Conservation (phyloP, 92 coral and sea anemone species). For the Porites divaricata region DNA sequence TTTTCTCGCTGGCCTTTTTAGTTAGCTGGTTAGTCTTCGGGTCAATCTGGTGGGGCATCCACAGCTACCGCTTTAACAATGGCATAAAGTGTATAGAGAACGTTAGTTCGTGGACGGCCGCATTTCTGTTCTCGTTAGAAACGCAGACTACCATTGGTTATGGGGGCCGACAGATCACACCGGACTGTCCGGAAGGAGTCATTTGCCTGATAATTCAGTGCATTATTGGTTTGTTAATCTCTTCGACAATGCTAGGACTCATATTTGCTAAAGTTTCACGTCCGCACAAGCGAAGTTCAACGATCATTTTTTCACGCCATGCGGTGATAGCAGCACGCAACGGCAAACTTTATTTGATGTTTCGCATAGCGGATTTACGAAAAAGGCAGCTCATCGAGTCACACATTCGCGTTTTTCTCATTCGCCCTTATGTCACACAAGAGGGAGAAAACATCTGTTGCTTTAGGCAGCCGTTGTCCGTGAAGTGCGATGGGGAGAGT, state of each 20-base stretch:
- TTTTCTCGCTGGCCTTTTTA: conserved; percentile 81
- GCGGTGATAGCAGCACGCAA: conserved; percentile 80
- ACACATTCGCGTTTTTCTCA: conserved; percentile 66
- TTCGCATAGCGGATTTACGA: conserved; percentile 81
- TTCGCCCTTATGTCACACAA: conserved; percentile 58
- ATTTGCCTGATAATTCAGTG: conserved; percentile 73
- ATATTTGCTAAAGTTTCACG: conserved; percentile 81
- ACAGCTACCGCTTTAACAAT: conserved; percentile 50
- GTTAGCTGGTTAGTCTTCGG: conserved; percentile 92
- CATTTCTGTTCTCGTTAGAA: conserved; percentile 84
- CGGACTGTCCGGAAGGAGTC: conserved; percentile 83
- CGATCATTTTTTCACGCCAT: conserved; percentile 67
- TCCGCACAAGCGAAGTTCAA: conserved; percentile 63
- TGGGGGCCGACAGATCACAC: conserved; percentile 80
- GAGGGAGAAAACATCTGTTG: conserved; percentile 85
- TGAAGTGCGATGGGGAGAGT: conserved; percentile 47
- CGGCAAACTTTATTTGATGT: conserved; percentile 72
- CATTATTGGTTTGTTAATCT: conserved; percentile 74
- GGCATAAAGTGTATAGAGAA: conserved; percentile 78
- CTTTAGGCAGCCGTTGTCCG: conserved; percentile 74
- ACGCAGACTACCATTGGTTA: conserved; percentile 86
- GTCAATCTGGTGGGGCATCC: conserved; percentile 92
- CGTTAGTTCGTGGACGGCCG: conserved; percentile 81
- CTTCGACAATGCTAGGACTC: conserved; percentile 73
- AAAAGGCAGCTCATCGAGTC: conserved; percentile 76